These are phyloP conservation scores for Brachystomella parvula DNA, from an alignment of 1,140 invertebrate species.

Conservation along the genomic window DNA sequence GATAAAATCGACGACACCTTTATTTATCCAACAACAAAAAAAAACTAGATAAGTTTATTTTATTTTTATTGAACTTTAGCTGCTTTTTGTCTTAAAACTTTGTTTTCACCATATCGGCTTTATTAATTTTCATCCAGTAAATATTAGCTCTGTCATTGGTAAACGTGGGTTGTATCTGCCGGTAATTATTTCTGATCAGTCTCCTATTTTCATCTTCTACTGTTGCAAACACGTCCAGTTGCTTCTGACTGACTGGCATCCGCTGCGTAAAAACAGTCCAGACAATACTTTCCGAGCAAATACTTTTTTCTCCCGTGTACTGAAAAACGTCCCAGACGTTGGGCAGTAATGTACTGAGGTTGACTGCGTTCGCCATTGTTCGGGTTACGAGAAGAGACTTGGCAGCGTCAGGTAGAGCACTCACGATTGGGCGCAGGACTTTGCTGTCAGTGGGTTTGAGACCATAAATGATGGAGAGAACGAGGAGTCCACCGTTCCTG, in stretches of 20 bases:
- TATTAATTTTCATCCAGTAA: not conserved
- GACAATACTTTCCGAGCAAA: not conserved
- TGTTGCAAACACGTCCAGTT: not conserved
- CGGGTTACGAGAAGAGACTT: not conserved
- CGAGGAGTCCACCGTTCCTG: not conserved
- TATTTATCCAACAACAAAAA: too few relatives aligned
- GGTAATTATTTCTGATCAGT: not conserved
- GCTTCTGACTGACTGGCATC: not conserved
- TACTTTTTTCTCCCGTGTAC: not conserved
- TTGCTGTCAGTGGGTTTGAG: not conserved
- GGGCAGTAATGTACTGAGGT: not conserved
- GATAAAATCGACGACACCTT: too few relatives aligned
- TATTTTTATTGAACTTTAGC: not conserved
- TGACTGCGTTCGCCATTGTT: not conserved
- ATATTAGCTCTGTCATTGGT: not conserved
- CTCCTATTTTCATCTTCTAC: not conserved
- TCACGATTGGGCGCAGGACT: not conserved
- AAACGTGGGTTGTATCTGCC: not conserved
- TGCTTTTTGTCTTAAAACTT: not conserved
- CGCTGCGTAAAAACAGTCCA: not conserved
- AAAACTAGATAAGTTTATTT: not conserved
- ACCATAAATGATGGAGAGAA: not conserved
- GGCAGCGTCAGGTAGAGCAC: not conserved
- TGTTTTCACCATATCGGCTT: not conserved
- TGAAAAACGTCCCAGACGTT: constrained; percentile 3